A percentile compares a stretch with the other conserved stretches of the same genome.
Conservation (phyloP, 2,797 vertebrate species). For the Characodon lateralis region DNA sequence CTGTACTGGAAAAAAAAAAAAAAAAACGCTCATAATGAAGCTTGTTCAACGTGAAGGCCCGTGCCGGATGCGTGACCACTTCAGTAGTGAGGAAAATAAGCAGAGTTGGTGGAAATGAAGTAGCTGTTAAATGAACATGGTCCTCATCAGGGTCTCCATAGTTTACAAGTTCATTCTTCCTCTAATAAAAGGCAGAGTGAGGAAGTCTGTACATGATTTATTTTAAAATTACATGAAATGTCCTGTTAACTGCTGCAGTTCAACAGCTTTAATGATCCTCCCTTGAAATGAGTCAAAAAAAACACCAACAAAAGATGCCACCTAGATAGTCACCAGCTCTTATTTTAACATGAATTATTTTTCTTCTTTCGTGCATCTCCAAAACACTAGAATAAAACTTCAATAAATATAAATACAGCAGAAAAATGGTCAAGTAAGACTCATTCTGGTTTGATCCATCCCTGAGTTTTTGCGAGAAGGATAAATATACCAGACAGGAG, state of each 20-base stretch:
- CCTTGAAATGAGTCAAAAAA: conserved; percentile 75
- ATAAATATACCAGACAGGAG: conserved; percentile 75
- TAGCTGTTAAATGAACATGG: conserved; percentile 65
- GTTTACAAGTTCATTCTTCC: conserved; percentile 61
- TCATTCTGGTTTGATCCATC: conserved; percentile 81
- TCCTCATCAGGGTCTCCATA: conserved; percentile 66
- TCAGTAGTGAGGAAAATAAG: conserved; percentile 78
- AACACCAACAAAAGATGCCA: conserved; percentile 71
- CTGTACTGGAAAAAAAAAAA: conserved; percentile 88
- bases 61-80: conserved; percentile 63
- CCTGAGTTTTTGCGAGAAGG: conserved; percentile 77
- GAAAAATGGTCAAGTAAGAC: conserved; percentile 82
- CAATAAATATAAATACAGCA: conserved; percentile 87
- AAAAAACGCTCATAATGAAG: conserved; percentile 81
- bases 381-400: conserved; percentile 74
- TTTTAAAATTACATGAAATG: conserved; percentile 76
- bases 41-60: conserved; percentile 64
- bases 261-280: conserved; percentile 85
- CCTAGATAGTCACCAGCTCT: conserved; percentile 74
- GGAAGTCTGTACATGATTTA: conserved; percentile 66
- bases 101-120: conserved; percentile 74
- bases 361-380: conserved; percentile 71
- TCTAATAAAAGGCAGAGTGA: conserved; percentile 60
- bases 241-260: conserved; percentile 79
- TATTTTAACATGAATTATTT: conserved; percentile 63